These are phyloP conservation scores for Discoglossus pictus DNA, from an alignment of 2,797 vertebrate species.

Conservation along the genomic window DNA sequence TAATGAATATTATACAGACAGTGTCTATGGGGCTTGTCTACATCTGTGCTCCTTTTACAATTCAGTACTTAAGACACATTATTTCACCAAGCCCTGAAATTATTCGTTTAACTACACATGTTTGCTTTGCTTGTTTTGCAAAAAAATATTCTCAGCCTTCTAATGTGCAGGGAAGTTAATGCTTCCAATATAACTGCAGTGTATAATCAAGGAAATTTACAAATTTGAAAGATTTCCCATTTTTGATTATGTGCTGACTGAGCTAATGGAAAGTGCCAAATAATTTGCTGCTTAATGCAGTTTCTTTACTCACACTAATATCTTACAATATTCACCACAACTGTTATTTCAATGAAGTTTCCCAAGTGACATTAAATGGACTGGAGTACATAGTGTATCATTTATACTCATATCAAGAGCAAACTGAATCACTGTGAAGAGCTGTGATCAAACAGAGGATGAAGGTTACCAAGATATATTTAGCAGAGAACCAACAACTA, in stretches of 20 bases:
- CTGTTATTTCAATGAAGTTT: constrained; percentile 1
- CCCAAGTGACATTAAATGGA: constrained; percentile 19
- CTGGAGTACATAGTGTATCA: constrained; percentile 16
- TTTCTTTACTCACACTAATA: constrained; percentile 19
- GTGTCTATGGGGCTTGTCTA: no score
- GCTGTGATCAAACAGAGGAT: constrained; percentile 5
- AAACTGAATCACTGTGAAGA: constrained; percentile 11
- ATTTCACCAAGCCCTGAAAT: no score
- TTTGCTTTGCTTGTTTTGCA: constrained; percentile 4
- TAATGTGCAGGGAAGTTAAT: not conserved
- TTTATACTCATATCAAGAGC: constrained; percentile 1
- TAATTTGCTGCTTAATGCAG: constrained; percentile 16
- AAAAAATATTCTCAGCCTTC: constrained; percentile 14
- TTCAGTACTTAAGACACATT: no score
- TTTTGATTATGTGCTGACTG: constrained; percentile 37
- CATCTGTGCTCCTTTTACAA: no score
- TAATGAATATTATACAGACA: no score
- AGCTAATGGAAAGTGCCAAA: constrained; percentile 18
- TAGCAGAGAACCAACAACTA: not conserved
- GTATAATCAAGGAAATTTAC: constrained; percentile 20
- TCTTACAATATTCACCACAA: constrained; percentile 9
- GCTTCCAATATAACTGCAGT: not conserved
- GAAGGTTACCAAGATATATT: constrained; percentile 11
- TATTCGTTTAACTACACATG: no score
- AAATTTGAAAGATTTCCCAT: constrained; percentile 32